These are phyloP conservation scores for Leucosticte australis DNA, from an alignment of 2,113 vertebrate species.

Conservation along the genomic window DNA sequence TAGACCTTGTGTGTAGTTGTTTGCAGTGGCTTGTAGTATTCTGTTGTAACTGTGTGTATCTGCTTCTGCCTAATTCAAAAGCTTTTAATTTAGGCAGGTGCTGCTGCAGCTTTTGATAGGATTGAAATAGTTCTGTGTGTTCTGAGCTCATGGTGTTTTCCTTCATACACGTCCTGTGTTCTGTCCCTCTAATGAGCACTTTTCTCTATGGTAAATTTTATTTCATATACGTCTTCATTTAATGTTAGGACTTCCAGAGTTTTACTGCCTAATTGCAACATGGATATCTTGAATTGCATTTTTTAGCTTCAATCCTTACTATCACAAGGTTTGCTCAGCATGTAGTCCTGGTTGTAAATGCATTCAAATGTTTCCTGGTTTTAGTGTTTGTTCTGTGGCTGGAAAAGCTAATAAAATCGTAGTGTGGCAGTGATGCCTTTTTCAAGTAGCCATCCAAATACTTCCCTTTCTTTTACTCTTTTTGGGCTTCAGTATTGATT, in stretches of 20 bases:
- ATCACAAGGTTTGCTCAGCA: background rate
- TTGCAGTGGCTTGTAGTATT: background rate
- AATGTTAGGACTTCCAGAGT: background rate
- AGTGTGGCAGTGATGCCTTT: background rate
- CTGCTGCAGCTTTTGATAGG: background rate
- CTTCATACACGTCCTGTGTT: background rate
- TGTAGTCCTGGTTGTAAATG: background rate
- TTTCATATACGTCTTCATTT: background rate
- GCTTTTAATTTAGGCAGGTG: background rate
- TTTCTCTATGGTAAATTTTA: background rate
- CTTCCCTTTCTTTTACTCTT: background rate
- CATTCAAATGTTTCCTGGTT: background rate
- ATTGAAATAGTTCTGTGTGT: background rate
- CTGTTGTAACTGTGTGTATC: background rate
- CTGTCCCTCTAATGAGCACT: background rate
- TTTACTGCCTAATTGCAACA: background rate
- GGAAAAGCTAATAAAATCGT: background rate
- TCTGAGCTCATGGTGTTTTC: background rate
- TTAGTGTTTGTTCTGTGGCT: background rate
- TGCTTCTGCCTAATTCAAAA: background rate
- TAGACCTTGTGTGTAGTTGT: background rate
- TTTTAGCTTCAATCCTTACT: background rate
- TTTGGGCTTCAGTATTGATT: background rate
- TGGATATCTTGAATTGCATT: background rate
- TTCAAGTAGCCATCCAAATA: background rate